Evolutionary conservation across 1,140 invertebrate genomes (phyloP).

Genomic region (Armadillidium nasatum): DNA sequence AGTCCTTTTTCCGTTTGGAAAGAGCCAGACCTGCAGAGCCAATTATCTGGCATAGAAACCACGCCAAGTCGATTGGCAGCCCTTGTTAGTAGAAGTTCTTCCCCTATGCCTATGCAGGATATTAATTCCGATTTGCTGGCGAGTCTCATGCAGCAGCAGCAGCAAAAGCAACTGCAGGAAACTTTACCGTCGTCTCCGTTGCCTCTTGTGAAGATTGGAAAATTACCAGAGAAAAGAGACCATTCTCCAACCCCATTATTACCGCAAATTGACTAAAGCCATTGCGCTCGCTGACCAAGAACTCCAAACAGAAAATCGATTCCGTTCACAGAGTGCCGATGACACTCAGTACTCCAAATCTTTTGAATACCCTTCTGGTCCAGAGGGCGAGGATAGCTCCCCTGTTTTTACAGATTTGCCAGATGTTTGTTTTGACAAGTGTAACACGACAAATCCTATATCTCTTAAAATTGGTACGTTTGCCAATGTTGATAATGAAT

Average conservation of each 20-base stretch:
- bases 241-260: constrained; percentile 37
- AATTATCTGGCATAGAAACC: background rate
- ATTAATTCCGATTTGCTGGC: too few species aligned
- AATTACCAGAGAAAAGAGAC: constrained; percentile 13
- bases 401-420: too few species aligned
- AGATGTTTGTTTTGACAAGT: too few species aligned
- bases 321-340: background rate
- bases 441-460: too few species aligned
- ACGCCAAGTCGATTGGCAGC: background rate
- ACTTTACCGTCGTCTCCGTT: too few species aligned
- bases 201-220: too few species aligned
- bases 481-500: too few species aligned
- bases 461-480: too few species aligned
- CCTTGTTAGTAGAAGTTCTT: background rate
- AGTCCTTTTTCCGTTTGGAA: constrained; percentile 33
- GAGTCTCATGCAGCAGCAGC: too few species aligned
- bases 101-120: background rate
- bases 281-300: constrained; percentile 38
- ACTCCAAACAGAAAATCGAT: constrained; percentile 22
- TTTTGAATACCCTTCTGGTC: too few species aligned
- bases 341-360: background rate
- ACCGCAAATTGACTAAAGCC: constrained; percentile 34
- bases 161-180: too few species aligned
- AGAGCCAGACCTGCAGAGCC: constrained; percentile 26
- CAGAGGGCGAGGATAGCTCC: too few species aligned